These are phyloP conservation scores for Metridium senile DNA, from an alignment of 92 coral and sea anemone genomes.

Conservation along the genomic window DNA sequence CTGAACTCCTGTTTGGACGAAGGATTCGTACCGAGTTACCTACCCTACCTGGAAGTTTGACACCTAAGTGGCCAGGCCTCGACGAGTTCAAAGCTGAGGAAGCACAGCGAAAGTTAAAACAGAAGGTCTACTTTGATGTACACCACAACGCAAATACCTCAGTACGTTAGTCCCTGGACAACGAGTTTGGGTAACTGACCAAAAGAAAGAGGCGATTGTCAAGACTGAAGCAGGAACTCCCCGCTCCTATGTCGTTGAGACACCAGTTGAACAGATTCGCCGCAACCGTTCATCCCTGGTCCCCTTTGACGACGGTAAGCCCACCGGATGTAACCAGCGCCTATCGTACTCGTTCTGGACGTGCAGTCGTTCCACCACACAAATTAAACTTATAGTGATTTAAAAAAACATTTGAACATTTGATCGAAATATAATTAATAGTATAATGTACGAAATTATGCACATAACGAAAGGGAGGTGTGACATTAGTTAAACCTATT, in stretches of 20 bases:
- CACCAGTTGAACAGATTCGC: conserved; percentile 30
- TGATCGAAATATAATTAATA: too few species aligned
- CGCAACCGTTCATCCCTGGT: conserved; percentile 30
- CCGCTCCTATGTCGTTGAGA: conserved; percentile 37
- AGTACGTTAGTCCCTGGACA: conserved; percentile 36
- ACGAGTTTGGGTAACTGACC: conserved; percentile 37
- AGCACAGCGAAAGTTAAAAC: conserved; percentile 33
- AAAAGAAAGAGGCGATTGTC: conserved; percentile 38
- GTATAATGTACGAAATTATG: too few species aligned
- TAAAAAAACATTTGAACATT: conserved; percentile 4
- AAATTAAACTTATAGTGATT: conserved; percentile 10
- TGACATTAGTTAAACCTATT: too few species aligned
- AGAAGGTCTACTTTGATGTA: conserved; percentile 28
- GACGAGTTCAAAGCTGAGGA: conserved; percentile 21
- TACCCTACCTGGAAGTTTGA: not conserved
- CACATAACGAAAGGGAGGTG: too few species aligned
- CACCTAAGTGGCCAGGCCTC: conserved; percentile 19
- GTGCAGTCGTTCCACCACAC: conserved; percentile 23
- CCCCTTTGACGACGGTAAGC: not conserved
- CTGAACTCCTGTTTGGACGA: conserved; percentile 40
- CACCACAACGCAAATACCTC: conserved; percentile 20
- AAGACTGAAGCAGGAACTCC: conserved; percentile 35
- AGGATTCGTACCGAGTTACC: conserved; percentile 13
- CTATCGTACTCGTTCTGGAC: conserved; percentile 26
- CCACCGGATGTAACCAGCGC: conserved; percentile 15